Percentiles rank a stretch among this genome's conserved stretches.
These are phyloP conservation scores for Incurvaria masculella DNA, from an alignment of 2,888 invertebrate species.

Conservation along the genomic window DNA sequence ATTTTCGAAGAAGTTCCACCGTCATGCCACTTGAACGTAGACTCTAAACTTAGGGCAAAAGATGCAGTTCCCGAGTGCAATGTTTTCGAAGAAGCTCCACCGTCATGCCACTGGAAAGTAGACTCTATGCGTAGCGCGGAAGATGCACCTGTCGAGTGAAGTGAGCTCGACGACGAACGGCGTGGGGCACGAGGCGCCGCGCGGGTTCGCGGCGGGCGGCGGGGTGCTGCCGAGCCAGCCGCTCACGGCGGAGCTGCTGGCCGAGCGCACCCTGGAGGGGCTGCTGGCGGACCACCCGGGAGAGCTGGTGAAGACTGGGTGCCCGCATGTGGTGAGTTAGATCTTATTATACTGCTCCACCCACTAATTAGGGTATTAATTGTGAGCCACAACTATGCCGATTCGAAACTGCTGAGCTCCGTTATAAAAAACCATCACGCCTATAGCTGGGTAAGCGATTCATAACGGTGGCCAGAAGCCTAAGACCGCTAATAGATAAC, in stretches of 20 bases:
- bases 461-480: too few relatives aligned
- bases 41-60: too few relatives aligned
- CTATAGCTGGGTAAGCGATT: too few relatives aligned
- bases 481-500: too few relatives aligned
- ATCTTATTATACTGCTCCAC: too few relatives aligned
- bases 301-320: conserved; percentile 91
- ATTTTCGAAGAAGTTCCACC: conserved; percentile 68
- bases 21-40: too few relatives aligned
- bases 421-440: too few relatives aligned
- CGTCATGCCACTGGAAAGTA: neutral
- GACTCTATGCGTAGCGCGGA: conserved; percentile 15
- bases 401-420: too few relatives aligned
- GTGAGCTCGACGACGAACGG: conserved; percentile 68
- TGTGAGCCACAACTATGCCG: too few relatives aligned
- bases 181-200: conserved; percentile 47
- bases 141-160: conserved; percentile 80
- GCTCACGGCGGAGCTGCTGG: conserved; percentile 76
- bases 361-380: too few relatives aligned
- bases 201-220: conserved; percentile 39
- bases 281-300: conserved; percentile 89
- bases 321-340: conserved; percentile 79
- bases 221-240: conserved; percentile 52
- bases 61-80: too few relatives aligned
- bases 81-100: too few relatives aligned
- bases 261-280: conserved; percentile 81